phyloP scores from a whole-genome alignment of 1,140 invertebrate genomes.

The Charaxes varanes region DNA sequence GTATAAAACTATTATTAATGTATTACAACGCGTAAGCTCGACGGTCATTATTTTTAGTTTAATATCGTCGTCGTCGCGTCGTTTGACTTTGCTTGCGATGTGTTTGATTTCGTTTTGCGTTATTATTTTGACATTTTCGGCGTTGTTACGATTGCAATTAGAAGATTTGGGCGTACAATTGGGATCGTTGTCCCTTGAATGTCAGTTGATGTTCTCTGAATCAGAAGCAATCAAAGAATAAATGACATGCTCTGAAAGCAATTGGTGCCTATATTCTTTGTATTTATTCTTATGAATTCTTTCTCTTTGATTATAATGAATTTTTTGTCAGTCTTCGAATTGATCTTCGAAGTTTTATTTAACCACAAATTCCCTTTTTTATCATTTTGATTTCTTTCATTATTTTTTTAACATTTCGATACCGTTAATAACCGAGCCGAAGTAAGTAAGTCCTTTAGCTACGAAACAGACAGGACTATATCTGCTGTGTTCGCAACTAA shows the following conservation, averaged over 20 bases:
- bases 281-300: too few relatives aligned
- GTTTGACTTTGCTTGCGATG: conserved; percentile 20
- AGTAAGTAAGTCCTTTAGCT: too few relatives aligned
- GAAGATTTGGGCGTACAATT: conserved; percentile 15
- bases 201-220: conserved; percentile 7
- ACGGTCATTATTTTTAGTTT: conserved; percentile 46
- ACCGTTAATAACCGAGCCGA: too few relatives aligned
- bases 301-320: too few relatives aligned
- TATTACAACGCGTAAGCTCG: conserved; percentile 48
- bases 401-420: too few relatives aligned
- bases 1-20: conserved; percentile 66
- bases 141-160: conserved; percentile 24
- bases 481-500: too few relatives aligned
- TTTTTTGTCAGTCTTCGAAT: too few relatives aligned
- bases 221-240: conserved; percentile 4
- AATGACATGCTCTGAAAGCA: conserved; percentile 8
- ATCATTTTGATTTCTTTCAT: too few relatives aligned
- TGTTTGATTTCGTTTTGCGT: conserved; percentile 28
- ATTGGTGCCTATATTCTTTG: too few relatives aligned
- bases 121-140: conserved; percentile 41
- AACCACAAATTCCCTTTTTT: too few relatives aligned
- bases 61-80: conserved; percentile 26
- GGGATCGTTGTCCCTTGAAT: conserved; percentile 3
- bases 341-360: too few relatives aligned
- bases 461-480: too few relatives aligned